A percentile compares a stretch with the other conserved stretches of the same genome.
phyloP scores from a whole-genome alignment of 2,797 vertebrate genomes.

The Gymnothorax reevesii region DNA sequence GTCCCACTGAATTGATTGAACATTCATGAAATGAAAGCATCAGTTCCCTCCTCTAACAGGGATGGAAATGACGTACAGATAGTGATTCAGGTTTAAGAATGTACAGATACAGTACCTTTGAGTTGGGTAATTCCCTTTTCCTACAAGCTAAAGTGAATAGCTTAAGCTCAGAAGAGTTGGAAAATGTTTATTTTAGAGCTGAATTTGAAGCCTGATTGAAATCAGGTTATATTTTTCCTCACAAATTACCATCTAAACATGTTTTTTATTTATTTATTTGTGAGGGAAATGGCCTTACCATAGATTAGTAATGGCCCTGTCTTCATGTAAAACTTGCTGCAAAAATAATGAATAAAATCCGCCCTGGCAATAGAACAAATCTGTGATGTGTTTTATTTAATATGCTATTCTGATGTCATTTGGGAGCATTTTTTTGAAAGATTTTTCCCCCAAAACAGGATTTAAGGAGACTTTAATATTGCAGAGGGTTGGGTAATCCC shows the following conservation, averaged over 20 bases:
- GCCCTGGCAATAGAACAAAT: not conserved
- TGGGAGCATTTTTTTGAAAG: not conserved
- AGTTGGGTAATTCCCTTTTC: constrained; percentile 74
- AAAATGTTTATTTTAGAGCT: constrained; percentile 61
- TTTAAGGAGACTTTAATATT: not conserved
- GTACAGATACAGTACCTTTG: constrained; percentile 72
- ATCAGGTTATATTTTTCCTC: constrained; percentile 10
- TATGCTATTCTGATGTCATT: not conserved
- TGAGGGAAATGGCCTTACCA: not conserved
- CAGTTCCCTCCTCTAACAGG: constrained; percentile 60
- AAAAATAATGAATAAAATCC: not conserved
- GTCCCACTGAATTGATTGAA: constrained; percentile 83
- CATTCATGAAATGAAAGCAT: constrained; percentile 78
- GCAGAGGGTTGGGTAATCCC: not conserved
- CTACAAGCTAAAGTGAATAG: constrained; percentile 73
- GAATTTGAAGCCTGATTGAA: constrained; percentile 40
- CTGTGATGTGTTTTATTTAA: not conserved
- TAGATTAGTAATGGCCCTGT: not conserved
- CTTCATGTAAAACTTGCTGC: not conserved
- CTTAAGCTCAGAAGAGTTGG: constrained; percentile 67
- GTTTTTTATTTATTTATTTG: not conserved
- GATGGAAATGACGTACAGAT: constrained; percentile 83
- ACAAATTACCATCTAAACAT: constrained; percentile 19
- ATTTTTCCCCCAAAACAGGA: not conserved
- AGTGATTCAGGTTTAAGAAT: constrained; percentile 71